phyloP scores from a whole-genome alignment of 2,797 vertebrate species.

The Margarornis squamiger region DNA sequence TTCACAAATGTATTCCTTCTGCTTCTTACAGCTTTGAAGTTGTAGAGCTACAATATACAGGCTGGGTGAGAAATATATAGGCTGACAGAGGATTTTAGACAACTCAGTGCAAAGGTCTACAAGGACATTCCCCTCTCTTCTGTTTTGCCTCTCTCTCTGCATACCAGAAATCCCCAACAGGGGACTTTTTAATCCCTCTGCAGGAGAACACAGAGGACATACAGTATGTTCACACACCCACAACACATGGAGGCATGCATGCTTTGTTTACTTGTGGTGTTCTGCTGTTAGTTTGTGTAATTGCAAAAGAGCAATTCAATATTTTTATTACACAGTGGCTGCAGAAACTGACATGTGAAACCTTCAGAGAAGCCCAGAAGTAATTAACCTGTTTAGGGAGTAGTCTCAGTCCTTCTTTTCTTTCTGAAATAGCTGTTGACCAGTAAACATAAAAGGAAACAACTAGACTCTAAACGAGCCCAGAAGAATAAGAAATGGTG shows the following conservation, averaged over 20 bases:
- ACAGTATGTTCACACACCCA: background rate
- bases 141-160: background rate
- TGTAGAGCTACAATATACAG: background rate
- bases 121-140: background rate
- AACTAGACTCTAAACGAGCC: background rate
- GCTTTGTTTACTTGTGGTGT: background rate
- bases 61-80: background rate
- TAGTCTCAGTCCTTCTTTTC: background rate
- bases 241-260: background rate
- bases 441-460: background rate
- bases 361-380: background rate
- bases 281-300: background rate
- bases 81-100: background rate
- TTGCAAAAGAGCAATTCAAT: background rate
- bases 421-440: background rate
- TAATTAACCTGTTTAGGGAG: background rate
- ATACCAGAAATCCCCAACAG: background rate
- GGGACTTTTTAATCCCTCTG: background rate
- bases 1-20: background rate
- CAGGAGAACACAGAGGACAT: background rate
- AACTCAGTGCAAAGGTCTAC: fast-evolving
- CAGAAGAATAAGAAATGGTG: background rate
- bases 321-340: background rate
- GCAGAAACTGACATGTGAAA: background rate
- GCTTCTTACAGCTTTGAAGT: background rate